Evolutionary conservation across 2,113 vertebrate species (phyloP).

Genomic region (Oceanites oceanicus): DNA sequence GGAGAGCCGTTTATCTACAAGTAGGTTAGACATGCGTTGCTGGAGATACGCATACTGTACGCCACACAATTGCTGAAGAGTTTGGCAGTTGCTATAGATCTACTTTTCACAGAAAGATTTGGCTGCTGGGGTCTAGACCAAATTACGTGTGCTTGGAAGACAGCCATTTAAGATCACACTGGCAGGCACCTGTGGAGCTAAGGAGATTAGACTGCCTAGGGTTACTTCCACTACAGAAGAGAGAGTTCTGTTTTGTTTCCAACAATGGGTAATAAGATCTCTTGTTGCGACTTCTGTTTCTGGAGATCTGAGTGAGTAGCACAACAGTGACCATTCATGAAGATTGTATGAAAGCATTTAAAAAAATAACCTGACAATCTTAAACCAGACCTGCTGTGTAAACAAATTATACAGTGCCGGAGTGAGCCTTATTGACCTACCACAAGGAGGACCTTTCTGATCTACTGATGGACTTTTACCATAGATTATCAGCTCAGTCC

Average conservation of each 20-base stretch:
- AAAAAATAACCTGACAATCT: not conserved
- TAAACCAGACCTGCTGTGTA: not conserved
- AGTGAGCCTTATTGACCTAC: not conserved
- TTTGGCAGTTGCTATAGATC: not conserved
- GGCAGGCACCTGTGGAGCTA: not conserved
- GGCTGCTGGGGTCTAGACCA: not conserved
- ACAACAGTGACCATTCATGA: not conserved
- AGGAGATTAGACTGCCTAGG: not conserved
- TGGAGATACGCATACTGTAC: not conserved
- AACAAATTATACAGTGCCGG: not conserved
- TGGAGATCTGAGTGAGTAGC: not conserved
- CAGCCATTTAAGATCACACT: not conserved
- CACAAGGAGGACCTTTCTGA: not conserved
- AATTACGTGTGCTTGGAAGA: not conserved
- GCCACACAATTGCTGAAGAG: not conserved
- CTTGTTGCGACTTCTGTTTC: not conserved
- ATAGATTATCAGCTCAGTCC: not conserved
- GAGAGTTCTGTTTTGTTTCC: constrained; percentile 1
- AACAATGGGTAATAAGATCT: not conserved
- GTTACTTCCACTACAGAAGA: not conserved
- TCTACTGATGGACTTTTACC: not conserved
- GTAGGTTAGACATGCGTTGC: not conserved
- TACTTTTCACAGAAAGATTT: not conserved
- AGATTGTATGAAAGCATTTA: not conserved
- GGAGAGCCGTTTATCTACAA: not conserved